These are phyloP conservation scores for Leucozona laternaria DNA, from an alignment of 2,888 invertebrate species.

Conservation along the genomic window DNA sequence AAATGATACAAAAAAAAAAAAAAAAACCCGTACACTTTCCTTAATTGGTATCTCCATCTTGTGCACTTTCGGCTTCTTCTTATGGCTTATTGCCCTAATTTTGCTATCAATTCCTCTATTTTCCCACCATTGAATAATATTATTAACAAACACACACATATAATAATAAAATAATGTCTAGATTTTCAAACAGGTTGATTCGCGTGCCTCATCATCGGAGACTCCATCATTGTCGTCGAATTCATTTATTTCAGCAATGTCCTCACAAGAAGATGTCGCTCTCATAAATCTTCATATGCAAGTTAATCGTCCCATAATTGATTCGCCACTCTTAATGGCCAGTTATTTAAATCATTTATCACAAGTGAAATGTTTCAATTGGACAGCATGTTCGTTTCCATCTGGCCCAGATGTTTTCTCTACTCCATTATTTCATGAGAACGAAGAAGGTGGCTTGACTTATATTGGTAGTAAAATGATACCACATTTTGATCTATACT, in stretches of 20 bases:
- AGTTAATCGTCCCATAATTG: constrained; percentile 94
- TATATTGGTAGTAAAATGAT: constrained; percentile 91
- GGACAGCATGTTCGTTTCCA: constrained; percentile 89
- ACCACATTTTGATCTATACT: constrained; percentile 88
- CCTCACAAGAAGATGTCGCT: constrained; percentile 96
- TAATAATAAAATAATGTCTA: constrained; percentile 43
- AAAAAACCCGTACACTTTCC: background rate
- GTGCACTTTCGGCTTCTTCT: constrained; percentile 5
- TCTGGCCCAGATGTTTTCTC: constrained; percentile 91
- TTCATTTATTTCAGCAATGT: constrained; percentile 95
- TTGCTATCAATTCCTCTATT: constrained; percentile 11
- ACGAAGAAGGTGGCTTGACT: constrained; percentile 89
- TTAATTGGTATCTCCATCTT: background rate
- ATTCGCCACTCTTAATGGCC: constrained; percentile 97
- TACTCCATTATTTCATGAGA: constrained; percentile 90
- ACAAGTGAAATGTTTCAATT: constrained; percentile 89
- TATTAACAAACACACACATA: background rate
- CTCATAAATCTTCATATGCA: constrained; percentile 97
- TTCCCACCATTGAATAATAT: background rate
- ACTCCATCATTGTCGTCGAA: constrained; percentile 92
- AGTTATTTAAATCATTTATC: constrained; percentile 97
- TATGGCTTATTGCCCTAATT: constrained; percentile 2
- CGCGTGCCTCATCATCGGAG: constrained; percentile 88
- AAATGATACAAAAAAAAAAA: background rate
- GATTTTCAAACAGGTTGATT: constrained; percentile 80